Conservation (phyloP, 2,888 invertebrate species). For the Toxonevra muliebris region DNA sequence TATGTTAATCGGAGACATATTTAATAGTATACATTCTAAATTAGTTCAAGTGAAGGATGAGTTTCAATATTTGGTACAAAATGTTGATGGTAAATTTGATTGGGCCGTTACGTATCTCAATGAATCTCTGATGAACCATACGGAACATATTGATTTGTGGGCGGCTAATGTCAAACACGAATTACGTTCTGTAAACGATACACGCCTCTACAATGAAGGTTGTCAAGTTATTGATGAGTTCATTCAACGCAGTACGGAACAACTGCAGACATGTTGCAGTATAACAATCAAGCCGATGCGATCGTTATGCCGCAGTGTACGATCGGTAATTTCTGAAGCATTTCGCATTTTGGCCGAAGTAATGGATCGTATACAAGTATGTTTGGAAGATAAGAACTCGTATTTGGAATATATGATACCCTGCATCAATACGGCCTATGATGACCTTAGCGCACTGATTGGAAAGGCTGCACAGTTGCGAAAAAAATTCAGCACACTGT, state of each 20-base stretch:
- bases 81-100: slow-evolving; percentile 46
- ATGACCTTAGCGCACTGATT: slow-evolving; percentile 45
- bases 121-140: slow-evolving; percentile 49
- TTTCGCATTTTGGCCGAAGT: slow-evolving; percentile 47
- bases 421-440: slow-evolving; percentile 45
- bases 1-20: slow-evolving; percentile 37
- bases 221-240: slow-evolving; percentile 51
- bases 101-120: slow-evolving; percentile 46
- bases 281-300: slow-evolving; percentile 52
- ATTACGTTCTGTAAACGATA: slow-evolving; percentile 45
- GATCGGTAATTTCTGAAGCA: slow-evolving; percentile 44
- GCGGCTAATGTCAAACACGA: slow-evolving; percentile 44
- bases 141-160: slow-evolving; percentile 48
- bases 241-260: slow-evolving; percentile 44
- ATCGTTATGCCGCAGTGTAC: slow-evolving; percentile 49
- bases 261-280: slow-evolving; percentile 53
- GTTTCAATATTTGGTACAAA: slow-evolving; percentile 40
- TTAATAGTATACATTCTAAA: slow-evolving; percentile 37
- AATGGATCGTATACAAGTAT: slow-evolving; percentile 49
- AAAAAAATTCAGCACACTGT: slow-evolving; percentile 43
- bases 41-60: slow-evolving; percentile 41
- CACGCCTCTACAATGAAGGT: slow-evolving; percentile 42
- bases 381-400: slow-evolving; percentile 49
- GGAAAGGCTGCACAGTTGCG: slow-evolving; percentile 42
- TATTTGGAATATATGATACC: slow-evolving; percentile 47